Conservation (phyloP, 1,140 invertebrate species). For the Cyphomyrmex costatus region DNA sequence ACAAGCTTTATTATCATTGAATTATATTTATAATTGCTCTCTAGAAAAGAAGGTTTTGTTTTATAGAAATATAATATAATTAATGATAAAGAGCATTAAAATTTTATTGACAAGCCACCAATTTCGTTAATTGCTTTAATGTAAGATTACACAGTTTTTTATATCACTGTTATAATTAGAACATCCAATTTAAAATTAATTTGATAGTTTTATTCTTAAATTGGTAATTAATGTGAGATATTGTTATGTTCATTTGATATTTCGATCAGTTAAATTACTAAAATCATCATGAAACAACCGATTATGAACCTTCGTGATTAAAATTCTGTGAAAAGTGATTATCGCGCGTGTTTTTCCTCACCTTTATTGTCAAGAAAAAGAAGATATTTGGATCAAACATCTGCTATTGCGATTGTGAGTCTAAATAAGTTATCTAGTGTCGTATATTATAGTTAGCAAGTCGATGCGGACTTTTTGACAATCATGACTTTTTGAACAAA, state of each 20-base stretch:
- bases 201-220: conserved; percentile 4
- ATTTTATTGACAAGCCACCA: background rate
- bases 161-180: background rate
- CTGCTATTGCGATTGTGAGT: conserved; percentile 35
- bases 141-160: background rate
- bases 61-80: background rate
- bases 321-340: conserved; percentile 54
- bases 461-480: conserved; percentile 37
- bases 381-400: conserved; percentile 39
- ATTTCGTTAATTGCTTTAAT: background rate
- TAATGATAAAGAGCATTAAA: background rate
- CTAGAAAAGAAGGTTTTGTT: background rate
- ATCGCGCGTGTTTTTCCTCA: conserved; percentile 34
- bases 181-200: conserved; percentile 13
- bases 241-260: background rate
- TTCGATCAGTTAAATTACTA: background rate
- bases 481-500: background rate
- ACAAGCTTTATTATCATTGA: background rate
- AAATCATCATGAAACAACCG: conserved; percentile 28
- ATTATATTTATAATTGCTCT: background rate
- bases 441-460: background rate
- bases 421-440: background rate
- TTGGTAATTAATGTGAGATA: conserved; percentile 10
- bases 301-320: conserved; percentile 6
- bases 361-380: conserved; percentile 3